Base-by-base conservation (phyloP, 2,888 invertebrate species). In the Phasia obesa region DNA sequence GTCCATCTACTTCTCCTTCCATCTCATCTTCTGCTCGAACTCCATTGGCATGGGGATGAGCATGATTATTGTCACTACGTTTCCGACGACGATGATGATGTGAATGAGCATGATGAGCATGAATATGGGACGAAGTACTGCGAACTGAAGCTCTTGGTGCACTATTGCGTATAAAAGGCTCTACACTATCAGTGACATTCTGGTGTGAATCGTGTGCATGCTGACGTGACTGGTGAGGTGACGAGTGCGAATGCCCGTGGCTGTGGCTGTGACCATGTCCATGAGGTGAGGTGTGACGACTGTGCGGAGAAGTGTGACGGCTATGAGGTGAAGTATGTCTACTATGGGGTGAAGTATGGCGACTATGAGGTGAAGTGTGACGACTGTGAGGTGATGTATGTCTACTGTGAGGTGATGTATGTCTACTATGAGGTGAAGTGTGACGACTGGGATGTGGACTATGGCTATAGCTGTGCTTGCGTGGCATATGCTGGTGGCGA, bases 371-470 rank as follows among this genome's bases (percentile, higher is more conserved):
- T 11, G 83, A 83, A 2, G 75, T 87, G 82, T 87, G 90, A 70
- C 87, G 88, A 59, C 87, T 89, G 83, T 88, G 88, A 62, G 89
- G 89, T 71, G 90, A 90, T 13, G 88, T 88, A 71, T 88, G 88
- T n/a, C 87, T 87, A 83, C 88, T 88, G 76, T 87, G 87, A 53
- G 86, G 86, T 42, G 44, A 47, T 17, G 44, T 87, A 80, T 87
- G 89, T 78, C 87, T 88, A 79, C 86, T 88, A 84, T 79, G 88
- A 60, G 89, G 89, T 71, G 90, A 90, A n/a, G 88, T 87, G 71
- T 88, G 88, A 5, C 88, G 88, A 84, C 88, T 88, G 59, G 86
- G 87, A 76, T 87, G 86, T 65, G 81, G 86, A 83, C 86, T 87
- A 69, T 86, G 86, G 55, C 86, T 86, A 73, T 86, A 84, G 59